Evolutionary conservation across 2,888 invertebrate species (phyloP), one percentile per base, ranked within the genome.

Genomic region (Neoscelio sp.): DNA sequence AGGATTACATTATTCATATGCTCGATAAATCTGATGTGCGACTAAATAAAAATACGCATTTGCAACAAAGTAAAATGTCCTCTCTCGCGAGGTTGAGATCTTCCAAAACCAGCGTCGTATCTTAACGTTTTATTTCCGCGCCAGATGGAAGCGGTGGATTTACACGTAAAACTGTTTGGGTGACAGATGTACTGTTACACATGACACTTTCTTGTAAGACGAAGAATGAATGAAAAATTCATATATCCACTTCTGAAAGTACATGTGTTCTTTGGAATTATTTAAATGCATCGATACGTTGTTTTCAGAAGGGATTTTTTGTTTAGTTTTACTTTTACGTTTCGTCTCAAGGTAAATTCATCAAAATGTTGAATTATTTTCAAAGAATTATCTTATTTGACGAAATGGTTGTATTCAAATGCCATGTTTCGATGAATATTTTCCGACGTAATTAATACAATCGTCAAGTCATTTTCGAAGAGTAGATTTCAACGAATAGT

Each of bases 191-290:
- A 50, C 50, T 40, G 64, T 50, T 50, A 64, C 46, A 18, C 10
- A 48, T 33, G 17, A 18, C n/a, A n/a, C n/a, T n/a, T n/a, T 50
- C 28, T 50, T 64, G 48, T 50, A 28, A 28, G 40, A 5, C 40
- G 12, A 6, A 40, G 40, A n/a, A 40, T 28, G 18, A 64, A 64
- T 64, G 64, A 64, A 50, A 64, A 38, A 64, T 64, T 64, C 40
- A 50, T 64, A 64, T 28, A 64, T 40, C 38, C 40, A 40, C 26
- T 40, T 56, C 28, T 7, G 4, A 33, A 12, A 12, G 12, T 33
- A 10, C 10, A 2, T 33, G 4, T 33, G n/a, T 33, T 10, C 33
- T 33, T n/a, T 33, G n/a, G n/a, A n/a, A n/a, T n/a, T n/a, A n/a
- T n/a, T n/a, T n/a, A n/a, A n/a, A n/a, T n/a, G n/a, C n/a, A n/a